Conservation (phyloP, 1,140 invertebrate species). For the Zeugodacus cucurbitae region DNA sequence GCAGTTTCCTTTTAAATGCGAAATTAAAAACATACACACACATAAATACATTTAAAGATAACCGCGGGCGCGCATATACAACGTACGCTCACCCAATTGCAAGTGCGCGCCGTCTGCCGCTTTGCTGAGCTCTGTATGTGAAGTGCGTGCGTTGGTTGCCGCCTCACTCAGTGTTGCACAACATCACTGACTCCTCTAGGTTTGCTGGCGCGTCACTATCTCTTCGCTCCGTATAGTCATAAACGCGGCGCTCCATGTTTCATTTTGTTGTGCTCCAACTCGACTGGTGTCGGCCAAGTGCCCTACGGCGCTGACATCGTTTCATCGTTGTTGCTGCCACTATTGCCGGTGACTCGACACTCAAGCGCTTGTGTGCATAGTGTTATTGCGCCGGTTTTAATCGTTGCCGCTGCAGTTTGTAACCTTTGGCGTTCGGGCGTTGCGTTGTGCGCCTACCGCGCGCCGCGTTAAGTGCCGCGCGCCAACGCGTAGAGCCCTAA, state of each 20-base stretch:
- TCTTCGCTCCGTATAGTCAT: background rate
- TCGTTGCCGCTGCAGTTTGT: background rate
- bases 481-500: background rate
- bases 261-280: background rate
- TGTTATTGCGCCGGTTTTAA: background rate
- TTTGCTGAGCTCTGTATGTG: background rate
- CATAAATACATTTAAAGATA: background rate
- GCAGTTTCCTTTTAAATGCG: conserved; percentile 53
- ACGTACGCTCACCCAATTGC: background rate
- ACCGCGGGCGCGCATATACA: background rate
- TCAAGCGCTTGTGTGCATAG: background rate
- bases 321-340: background rate
- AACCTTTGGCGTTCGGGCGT: conserved; percentile 23
- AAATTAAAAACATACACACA: background rate
- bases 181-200: background rate
- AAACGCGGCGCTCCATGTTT: background rate
- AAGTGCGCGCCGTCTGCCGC: background rate
- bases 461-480: background rate
- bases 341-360: background rate
- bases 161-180: background rate
- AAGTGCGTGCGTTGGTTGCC: background rate
- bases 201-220: background rate
- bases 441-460: background rate
- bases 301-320: conserved; percentile 12
- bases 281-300: background rate